Evolutionary conservation across 2,113 vertebrate species (phyloP), one percentile per base, ranked within the genome.

Genomic region (Atractosteus spatula): DNA sequence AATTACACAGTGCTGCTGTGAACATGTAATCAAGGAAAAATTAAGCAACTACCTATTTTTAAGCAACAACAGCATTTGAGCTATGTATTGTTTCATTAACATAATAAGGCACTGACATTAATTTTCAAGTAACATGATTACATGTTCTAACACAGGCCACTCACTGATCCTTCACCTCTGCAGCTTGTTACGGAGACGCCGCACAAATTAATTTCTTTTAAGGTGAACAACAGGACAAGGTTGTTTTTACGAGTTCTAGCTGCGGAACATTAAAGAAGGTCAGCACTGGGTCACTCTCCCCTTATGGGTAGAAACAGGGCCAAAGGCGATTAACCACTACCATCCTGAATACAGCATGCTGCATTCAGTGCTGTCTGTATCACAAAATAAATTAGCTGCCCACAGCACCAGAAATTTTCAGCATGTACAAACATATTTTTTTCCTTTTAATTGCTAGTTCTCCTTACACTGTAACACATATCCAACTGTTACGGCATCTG

Each of bases 21-120:
- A 70, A 54, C 62, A 62, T 88, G 87, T 90, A 88, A 90, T 84
- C 84, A 80, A 87, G 90, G 89, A 90, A 89, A 90, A 89, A 91
- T 80, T 82, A 84, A 85, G 61, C 81, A 78, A 82, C 83, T 90
- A 88, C 89, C 89, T 12, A 41, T 88, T 88, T 88, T 85, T 89
- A 87, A 89, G 81, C 83, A 74, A 82, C 81, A 78, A 79, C 78
- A 43, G 82, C 81, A 64, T 63, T 10, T 44, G n/a, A 73, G 84
- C 79, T 80, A 42, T 86, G 86, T 88, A 61, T 54, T 41, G 62
- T 82, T 87, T 88, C 82, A 82, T 83, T 76, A 81, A 88, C 88
- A 91, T 88, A 89, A 87, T 85, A 83, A 86, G 87, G 89, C 74
- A 85, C 82, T 87, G 89, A 90, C 71, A 89, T 91, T 89, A 86